A percentile compares a stretch with the other conserved stretches of the same genome.
These are phyloP conservation scores for Semibalanus balanoides DNA, from an alignment of 1,140 invertebrate genomes.

Conservation along the genomic window DNA sequence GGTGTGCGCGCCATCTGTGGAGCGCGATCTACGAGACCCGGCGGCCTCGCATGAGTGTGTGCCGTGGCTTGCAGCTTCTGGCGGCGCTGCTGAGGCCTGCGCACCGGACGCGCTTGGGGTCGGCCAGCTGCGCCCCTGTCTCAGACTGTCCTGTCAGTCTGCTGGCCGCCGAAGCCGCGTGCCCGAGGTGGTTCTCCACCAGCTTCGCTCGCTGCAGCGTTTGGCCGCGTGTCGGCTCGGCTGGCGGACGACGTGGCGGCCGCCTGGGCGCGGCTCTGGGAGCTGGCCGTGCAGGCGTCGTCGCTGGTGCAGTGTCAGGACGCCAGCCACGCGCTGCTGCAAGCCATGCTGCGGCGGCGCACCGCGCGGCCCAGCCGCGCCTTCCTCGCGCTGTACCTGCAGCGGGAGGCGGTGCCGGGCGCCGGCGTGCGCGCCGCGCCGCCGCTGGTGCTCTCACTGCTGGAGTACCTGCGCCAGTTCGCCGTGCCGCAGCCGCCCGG, in stretches of 20 bases:
- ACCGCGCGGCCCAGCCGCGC: too few relatives aligned
- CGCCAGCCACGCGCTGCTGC: neutral
- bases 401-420: neutral
- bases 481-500: neutral
- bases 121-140: neutral
- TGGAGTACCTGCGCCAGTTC: neutral
- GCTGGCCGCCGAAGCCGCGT: neutral
- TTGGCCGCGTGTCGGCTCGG: neutral
- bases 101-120: neutral
- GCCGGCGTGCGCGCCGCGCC: too few relatives aligned
- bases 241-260: neutral
- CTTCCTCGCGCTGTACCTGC: neutral
- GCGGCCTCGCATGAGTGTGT: neutral
- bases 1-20: neutral
- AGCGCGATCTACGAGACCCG: neutral
- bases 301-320: neutral
- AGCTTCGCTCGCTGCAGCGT: neutral
- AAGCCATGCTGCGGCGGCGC: neutral
- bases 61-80: neutral
- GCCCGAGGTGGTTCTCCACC: neutral
- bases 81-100: neutral
- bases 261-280: neutral
- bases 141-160: neutral
- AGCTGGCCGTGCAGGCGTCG: neutral
- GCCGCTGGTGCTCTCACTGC: neutral